phyloP scores from a whole-genome alignment of 1,140 invertebrate genomes.

The Ceratoteleas bidentatus region DNA sequence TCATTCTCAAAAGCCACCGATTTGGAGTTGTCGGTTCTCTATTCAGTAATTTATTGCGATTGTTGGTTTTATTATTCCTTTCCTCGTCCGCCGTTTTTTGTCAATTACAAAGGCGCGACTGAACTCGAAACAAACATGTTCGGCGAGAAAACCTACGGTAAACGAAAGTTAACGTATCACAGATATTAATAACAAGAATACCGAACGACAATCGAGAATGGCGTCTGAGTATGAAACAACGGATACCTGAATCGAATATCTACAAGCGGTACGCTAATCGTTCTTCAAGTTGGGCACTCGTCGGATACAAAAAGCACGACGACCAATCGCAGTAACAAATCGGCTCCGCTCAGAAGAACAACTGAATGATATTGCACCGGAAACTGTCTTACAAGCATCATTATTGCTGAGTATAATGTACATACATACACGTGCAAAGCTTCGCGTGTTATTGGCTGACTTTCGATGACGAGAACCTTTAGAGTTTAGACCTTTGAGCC shows the following conservation, averaged over 20 bases:
- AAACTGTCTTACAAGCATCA: conserved; percentile 32
- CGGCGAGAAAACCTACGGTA: too few relatives aligned
- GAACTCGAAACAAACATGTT: too few relatives aligned
- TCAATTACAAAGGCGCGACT: too few relatives aligned
- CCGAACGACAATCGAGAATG: conserved; percentile 8
- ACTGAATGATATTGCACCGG: conserved; percentile 35
- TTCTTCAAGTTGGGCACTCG: not conserved
- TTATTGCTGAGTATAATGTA: conserved; percentile 53
- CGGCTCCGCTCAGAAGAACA: conserved; percentile 8
- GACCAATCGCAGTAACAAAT: not conserved
- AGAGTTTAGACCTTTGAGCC: conserved; percentile 63
- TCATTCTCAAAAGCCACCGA: too few relatives aligned
- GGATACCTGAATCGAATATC: conserved; percentile 4
- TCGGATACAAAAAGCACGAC: not conserved
- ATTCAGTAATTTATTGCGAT: too few relatives aligned
- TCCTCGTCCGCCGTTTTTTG: too few relatives aligned
- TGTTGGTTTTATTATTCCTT: too few relatives aligned
- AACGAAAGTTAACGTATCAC: conserved; percentile 35
- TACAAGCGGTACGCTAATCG: not conserved
- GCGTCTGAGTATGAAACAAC: conserved; percentile 26
- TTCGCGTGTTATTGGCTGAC: conserved; percentile 69
- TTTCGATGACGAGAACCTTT: conserved; percentile 72
- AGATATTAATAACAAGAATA: conserved; percentile 36
- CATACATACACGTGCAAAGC: conserved; percentile 62
- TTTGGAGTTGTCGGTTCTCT: too few relatives aligned